Percentiles rank a stretch among this genome's conserved stretches.
Conservation (phyloP, 2,797 vertebrate species). For the Valencia hispanica region DNA sequence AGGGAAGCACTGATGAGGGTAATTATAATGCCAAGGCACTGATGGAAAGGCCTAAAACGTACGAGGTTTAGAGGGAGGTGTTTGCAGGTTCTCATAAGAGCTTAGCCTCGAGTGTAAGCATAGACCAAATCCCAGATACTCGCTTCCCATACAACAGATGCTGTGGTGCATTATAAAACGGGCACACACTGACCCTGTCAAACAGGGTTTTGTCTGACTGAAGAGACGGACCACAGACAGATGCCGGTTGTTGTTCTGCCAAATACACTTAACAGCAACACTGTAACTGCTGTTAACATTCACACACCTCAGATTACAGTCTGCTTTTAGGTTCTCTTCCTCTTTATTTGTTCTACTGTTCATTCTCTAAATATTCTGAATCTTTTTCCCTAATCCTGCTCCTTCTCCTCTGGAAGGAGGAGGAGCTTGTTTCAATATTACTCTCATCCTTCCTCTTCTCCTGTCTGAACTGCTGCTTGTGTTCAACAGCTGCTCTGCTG, state of each 20-base stretch:
- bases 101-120: conserved; percentile 19
- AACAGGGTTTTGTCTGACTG: conserved; percentile 34
- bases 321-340: conserved; percentile 19
- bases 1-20: conserved; percentile 53
- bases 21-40: conserved; percentile 57
- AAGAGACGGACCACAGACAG: conserved; percentile 33
- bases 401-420: conserved; percentile 8
- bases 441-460: conserved; percentile 10
- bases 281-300: conserved; percentile 43
- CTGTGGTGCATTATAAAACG: conserved; percentile 25
- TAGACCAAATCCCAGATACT: conserved; percentile 19
- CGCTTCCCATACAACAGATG: conserved; percentile 49
- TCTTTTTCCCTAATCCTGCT: conserved; percentile 19
- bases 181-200: conserved; percentile 3
- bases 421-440: conserved; percentile 6
- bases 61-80: conserved; percentile 41
- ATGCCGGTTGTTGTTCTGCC: conserved; percentile 56
- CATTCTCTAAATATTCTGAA: conserved; percentile 7
- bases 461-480: conserved; percentile 13
- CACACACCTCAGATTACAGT: conserved; percentile 49
- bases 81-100: conserved; percentile 32
- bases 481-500: conserved; percentile 25
- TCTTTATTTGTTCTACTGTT: not conserved
- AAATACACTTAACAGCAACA: conserved; percentile 47
- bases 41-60: conserved; percentile 40